Percentiles rank a stretch among this genome's conserved stretches.
These are phyloP conservation scores for Poeciliopsis gracilis DNA, from an alignment of 2,797 vertebrate genomes.

Conservation along the genomic window DNA sequence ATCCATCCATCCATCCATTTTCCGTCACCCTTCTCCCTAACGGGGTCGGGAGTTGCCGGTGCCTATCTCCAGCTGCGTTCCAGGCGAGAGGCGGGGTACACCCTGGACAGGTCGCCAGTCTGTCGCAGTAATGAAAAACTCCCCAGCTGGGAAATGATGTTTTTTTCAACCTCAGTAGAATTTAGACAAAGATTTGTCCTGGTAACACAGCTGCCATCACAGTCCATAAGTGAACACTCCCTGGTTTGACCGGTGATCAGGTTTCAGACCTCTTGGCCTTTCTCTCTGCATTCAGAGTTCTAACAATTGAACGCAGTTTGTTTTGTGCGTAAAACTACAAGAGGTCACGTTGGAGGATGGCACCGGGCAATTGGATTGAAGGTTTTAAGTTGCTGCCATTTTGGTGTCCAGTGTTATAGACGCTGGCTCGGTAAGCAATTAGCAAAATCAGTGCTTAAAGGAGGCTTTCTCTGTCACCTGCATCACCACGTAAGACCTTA, in stretches of 20 bases:
- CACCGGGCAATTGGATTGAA: conserved; percentile 77
- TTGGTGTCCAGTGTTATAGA: conserved; percentile 65
- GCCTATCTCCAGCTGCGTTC: too few relatives aligned
- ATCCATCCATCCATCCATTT: too few relatives aligned
- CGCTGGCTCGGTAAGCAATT: conserved; percentile 80
- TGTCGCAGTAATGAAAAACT: too few relatives aligned
- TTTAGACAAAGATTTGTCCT: background rate
- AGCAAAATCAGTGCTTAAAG: conserved; percentile 80
- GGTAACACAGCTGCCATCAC: conserved; percentile 42
- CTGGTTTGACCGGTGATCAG: conserved; percentile 15
- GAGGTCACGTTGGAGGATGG: conserved; percentile 68
- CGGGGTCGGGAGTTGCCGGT: too few relatives aligned
- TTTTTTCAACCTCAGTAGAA: too few relatives aligned
- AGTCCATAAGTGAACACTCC: conserved; percentile 35
- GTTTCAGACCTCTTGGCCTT: background rate
- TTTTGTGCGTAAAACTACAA: conserved; percentile 39
- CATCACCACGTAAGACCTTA: conserved; percentile 87
- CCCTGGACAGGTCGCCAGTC: too few relatives aligned
- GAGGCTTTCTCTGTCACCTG: conserved; percentile 82
- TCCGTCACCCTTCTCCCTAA: too few relatives aligned
- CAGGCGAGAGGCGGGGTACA: too few relatives aligned
- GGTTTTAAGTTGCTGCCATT: conserved; percentile 81
- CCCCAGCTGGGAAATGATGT: too few relatives aligned
- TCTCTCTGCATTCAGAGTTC: conserved; percentile 5
- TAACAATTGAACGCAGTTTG: conserved; percentile 19